Conservation (phyloP, 1,140 invertebrate genomes). For the Lasioglossum baleicum region DNA sequence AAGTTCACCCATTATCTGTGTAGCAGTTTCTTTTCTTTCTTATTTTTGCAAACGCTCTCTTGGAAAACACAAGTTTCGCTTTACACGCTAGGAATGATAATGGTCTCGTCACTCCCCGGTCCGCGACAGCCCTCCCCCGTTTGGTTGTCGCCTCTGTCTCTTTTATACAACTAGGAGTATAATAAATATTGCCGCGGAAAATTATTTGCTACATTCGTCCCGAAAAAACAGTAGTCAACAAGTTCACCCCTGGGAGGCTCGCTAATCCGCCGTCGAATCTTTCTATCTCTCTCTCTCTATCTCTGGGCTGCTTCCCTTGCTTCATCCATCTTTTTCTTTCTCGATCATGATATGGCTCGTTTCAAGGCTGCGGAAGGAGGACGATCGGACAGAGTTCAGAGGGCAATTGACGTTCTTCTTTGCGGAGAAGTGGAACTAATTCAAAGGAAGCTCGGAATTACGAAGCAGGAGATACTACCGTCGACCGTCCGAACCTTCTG, state of each 20-base stretch:
- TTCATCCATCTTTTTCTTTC: too few relatives aligned
- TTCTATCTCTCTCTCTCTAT: too few relatives aligned
- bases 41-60: conserved; percentile 47
- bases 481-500: conserved; percentile 1
- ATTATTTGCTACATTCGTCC: conserved; percentile 72
- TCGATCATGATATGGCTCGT: too few relatives aligned
- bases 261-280: not conserved
- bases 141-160: not conserved
- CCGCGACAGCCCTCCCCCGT: not conserved
- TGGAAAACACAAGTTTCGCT: conserved; percentile 63
- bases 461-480: conserved; percentile 14
- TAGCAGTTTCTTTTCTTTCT: conserved; percentile 36
- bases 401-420: conserved; percentile 32
- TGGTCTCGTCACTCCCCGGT: conserved; percentile 23
- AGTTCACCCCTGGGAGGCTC: conserved; percentile 55
- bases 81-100: conserved; percentile 56
- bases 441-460: conserved; percentile 40
- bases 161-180: conserved; percentile 65
- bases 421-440: conserved; percentile 17
- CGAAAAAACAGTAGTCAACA: conserved; percentile 65
- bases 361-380: not conserved
- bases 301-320: too few relatives aligned
- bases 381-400: not conserved
- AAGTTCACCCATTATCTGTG: not conserved
- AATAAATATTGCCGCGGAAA: conserved; percentile 71